These are phyloP conservation scores for Apolygus lucorum DNA, from an alignment of 1,140 invertebrate species.

Conservation along the genomic window DNA sequence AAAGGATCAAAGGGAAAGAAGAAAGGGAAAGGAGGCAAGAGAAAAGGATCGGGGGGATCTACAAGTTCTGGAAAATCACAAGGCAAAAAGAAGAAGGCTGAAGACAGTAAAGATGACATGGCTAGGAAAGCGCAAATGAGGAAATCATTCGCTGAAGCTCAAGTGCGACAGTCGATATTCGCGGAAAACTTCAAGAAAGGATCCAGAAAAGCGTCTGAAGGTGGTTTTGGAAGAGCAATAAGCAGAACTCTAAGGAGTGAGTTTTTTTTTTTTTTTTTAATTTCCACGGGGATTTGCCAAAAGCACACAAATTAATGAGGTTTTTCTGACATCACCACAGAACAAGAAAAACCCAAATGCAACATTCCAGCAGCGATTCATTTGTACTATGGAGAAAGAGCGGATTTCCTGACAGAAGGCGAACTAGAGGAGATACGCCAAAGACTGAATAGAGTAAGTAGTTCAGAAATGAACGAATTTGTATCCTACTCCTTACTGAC, in stretches of 20 bases:
- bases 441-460: neutral
- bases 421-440: conserved; percentile 3
- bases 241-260: too few species aligned
- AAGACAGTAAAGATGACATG: neutral
- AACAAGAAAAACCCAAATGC: neutral
- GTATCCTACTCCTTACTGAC: too few species aligned
- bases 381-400: conserved; percentile 1
- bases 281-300: too few species aligned
- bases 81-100: neutral
- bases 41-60: neutral
- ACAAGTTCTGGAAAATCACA: neutral
- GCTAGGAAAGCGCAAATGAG: neutral
- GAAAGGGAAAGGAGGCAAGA: neutral
- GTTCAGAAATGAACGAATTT: too few species aligned
- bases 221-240: too few species aligned
- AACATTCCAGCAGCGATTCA: conserved; percentile 2
- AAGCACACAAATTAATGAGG: too few species aligned
- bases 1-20: neutral
- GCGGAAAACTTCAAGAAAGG: neutral
- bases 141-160: neutral
- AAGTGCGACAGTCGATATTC: neutral
- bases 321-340: too few species aligned
- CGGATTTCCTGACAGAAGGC: conserved; percentile 2
- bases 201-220: neutral
- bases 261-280: too few species aligned